Evolutionary conservation across 2,888 invertebrate genomes (phyloP).

Genomic region (Suillia variegata): DNA sequence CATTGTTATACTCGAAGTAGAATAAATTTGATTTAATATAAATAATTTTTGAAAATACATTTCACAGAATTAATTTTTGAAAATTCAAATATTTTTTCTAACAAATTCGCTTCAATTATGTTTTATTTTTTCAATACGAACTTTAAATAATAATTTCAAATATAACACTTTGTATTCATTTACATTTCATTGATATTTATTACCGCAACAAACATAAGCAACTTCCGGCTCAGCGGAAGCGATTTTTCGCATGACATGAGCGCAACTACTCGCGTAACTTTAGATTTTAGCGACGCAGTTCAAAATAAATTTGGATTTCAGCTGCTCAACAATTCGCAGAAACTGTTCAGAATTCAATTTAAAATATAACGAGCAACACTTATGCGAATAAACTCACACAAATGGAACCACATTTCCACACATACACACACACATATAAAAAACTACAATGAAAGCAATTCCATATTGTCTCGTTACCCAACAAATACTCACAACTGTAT

Average conservation of each 20-base stretch:
- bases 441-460: not conserved
- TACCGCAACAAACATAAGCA: too few relatives aligned
- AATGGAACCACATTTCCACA: not conserved
- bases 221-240: too few relatives aligned
- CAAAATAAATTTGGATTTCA: not conserved
- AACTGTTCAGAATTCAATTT: slow-evolving; percentile 2
- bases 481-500: slow-evolving; percentile 3
- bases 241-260: not conserved
- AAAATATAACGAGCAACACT: slow-evolving; percentile 5
- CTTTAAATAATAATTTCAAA: too few relatives aligned
- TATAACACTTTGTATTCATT: too few relatives aligned
- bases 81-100: too few relatives aligned
- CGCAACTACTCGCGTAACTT: not conserved
- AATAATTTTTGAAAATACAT: too few relatives aligned
- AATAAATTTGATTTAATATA: too few relatives aligned
- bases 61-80: too few relatives aligned
- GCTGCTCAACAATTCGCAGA: not conserved
- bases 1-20: too few relatives aligned
- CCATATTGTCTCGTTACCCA: slow-evolving; percentile 1
- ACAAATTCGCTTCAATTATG: too few relatives aligned
- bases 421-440: not conserved
- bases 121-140: too few relatives aligned
- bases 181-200: too few relatives aligned
- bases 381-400: not conserved
- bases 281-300: not conserved